Evolutionary conservation across 2,888 invertebrate genomes (phyloP).

Genomic region (Metalampra italica): DNA sequence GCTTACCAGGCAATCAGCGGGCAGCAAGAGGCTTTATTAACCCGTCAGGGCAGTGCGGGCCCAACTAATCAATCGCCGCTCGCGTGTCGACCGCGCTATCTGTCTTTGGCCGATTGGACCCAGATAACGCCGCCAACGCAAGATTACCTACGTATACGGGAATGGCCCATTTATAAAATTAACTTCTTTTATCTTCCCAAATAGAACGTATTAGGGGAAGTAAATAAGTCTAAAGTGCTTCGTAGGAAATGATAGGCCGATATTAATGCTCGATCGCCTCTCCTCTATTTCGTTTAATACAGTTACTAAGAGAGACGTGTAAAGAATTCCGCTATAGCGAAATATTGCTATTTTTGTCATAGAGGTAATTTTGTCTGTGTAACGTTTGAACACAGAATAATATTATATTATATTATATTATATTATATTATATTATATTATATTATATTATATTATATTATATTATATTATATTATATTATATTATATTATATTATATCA

Average conservation of each 20-base stretch:
- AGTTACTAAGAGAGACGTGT: slow-evolving; percentile 5
- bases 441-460: too few relatives aligned
- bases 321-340: slow-evolving; percentile 7
- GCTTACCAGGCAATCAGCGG: slow-evolving; percentile 70
- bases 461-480: too few relatives aligned
- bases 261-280: slow-evolving; percentile 38
- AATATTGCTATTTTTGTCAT: neutral
- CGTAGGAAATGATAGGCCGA: slow-evolving; percentile 45
- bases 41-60: slow-evolving; percentile 71
- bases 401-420: too few relatives aligned
- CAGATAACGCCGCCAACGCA: slow-evolving; percentile 67
- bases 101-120: slow-evolving; percentile 72
- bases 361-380: neutral
- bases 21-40: slow-evolving; percentile 69
- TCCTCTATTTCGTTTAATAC: slow-evolving; percentile 6
- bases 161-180: slow-evolving; percentile 75
- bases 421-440: too few relatives aligned
- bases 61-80: slow-evolving; percentile 74
- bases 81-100: slow-evolving; percentile 75
- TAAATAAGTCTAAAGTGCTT: slow-evolving; percentile 63
- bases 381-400: too few relatives aligned
- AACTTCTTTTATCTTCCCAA: slow-evolving; percentile 71
- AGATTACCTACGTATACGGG: slow-evolving; percentile 69
- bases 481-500: too few relatives aligned
- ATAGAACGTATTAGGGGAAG: slow-evolving; percentile 59